These are phyloP conservation scores for Heliothis subflexa DNA, from an alignment of 1,140 invertebrate species.

Conservation along the genomic window DNA sequence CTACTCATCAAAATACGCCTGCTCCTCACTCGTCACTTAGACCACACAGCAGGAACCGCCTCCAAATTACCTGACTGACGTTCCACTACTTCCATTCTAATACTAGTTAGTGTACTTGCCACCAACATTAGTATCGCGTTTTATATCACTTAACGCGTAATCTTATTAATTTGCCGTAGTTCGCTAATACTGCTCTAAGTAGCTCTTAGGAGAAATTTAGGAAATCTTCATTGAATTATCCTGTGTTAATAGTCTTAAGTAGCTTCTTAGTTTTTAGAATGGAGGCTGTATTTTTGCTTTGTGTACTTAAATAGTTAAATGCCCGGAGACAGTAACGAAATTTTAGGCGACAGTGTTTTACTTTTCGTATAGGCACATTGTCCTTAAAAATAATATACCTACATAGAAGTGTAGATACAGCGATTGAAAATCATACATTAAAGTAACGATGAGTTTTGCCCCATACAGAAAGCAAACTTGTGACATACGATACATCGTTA, in stretches of 20 bases:
- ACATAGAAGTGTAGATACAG: too few relatives aligned
- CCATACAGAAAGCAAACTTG: too few relatives aligned
- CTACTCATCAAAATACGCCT: background rate
- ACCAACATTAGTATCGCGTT: constrained; percentile 58
- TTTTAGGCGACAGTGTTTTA: too few relatives aligned
- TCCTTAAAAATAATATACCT: too few relatives aligned
- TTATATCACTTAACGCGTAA: constrained; percentile 42
- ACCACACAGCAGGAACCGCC: constrained; percentile 43
- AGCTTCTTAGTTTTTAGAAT: background rate
- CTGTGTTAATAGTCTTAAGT: background rate
- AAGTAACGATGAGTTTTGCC: too few relatives aligned
- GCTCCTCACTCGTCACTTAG: constrained; percentile 28
- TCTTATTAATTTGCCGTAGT: constrained; percentile 19
- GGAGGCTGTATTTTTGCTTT: background rate
- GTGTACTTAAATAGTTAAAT: too few relatives aligned
- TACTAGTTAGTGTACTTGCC: constrained; percentile 58
- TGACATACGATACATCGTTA: too few relatives aligned
- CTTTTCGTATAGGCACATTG: too few relatives aligned
- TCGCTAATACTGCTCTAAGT: constrained; percentile 8
- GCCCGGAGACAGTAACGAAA: too few relatives aligned
- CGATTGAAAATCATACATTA: too few relatives aligned
- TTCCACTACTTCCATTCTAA: constrained; percentile 60
- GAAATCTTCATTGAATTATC: background rate
- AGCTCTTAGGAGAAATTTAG: background rate
- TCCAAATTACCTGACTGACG: constrained; percentile 71